Conservation (phyloP, 1,140 invertebrate species). For the Cylas formicarius region DNA sequence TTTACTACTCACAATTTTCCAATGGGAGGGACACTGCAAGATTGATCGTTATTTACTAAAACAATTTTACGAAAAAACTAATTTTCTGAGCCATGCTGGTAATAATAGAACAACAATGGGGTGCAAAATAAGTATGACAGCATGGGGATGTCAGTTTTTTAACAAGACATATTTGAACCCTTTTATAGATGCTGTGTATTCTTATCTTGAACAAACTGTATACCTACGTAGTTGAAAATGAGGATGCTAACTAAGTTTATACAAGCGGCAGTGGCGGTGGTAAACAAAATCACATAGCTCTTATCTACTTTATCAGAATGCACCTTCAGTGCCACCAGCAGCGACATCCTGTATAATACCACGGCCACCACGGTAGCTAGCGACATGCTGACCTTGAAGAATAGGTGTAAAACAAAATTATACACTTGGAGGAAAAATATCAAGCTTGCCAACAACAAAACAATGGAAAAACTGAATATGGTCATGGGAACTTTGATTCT, state of each 20-base stretch:
- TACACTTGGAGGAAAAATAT: neutral
- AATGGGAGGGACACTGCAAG: too few species aligned
- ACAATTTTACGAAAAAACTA: too few species aligned
- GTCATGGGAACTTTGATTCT: constrained; percentile 74
- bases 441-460: constrained; percentile 62
- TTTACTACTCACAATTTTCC: constrained; percentile 1
- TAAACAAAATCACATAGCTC: constrained; percentile 70
- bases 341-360: constrained; percentile 85
- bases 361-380: constrained; percentile 83
- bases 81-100: too few species aligned
- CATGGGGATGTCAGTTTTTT: neutral
- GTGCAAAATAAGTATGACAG: neutral
- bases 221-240: constrained; percentile 75
- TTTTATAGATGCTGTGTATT: too few species aligned
- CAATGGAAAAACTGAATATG: constrained; percentile 76
- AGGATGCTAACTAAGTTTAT: constrained; percentile 84
- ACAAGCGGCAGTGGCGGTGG: constrained; percentile 74
- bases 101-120: too few species aligned
- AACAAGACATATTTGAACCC: too few species aligned
- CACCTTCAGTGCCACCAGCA: constrained; percentile 63
- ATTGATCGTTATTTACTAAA: too few species aligned
- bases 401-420: neutral
- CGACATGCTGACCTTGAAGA: constrained; percentile 62
- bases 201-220: too few species aligned
- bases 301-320: constrained; percentile 56